Evolutionary conservation across 2,113 vertebrate species (phyloP).

Genomic region (Artemisiospiza belli): DNA sequence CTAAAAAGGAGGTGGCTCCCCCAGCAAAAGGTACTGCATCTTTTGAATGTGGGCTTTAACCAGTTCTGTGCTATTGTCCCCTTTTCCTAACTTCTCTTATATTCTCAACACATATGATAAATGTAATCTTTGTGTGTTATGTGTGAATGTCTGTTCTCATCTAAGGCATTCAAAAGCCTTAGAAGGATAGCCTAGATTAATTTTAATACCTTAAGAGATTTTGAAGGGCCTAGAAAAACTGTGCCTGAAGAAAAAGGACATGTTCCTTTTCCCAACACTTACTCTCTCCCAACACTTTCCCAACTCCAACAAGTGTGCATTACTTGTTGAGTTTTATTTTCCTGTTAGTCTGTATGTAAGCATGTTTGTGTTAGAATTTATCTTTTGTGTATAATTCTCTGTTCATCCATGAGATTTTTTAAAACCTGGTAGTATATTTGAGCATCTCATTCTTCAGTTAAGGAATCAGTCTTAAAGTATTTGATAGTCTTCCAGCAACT

Average conservation of each 20-base stretch:
- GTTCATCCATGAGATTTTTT: neutral
- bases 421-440: neutral
- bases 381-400: neutral
- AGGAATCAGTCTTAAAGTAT: neutral
- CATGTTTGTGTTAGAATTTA: neutral
- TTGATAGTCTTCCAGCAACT: neutral
- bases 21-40: constrained; percentile 74
- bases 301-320: neutral
- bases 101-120: neutral
- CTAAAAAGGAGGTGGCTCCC: constrained; percentile 70
- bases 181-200: neutral
- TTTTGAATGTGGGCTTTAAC: neutral
- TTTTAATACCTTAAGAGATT: constrained; percentile 65
- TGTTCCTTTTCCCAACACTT: constrained; percentile 19
- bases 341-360: neutral
- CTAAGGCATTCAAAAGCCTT: neutral
- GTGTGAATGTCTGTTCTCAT: neutral
- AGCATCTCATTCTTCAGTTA: neutral
- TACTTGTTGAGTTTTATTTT: neutral
- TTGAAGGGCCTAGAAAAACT: constrained; percentile 66
- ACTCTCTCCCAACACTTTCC: neutral
- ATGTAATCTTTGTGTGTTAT: neutral
- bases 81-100: neutral
- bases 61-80: neutral
- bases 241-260: constrained; percentile 67